Percentiles rank a stretch among this genome's conserved stretches.
Conservation (phyloP, 2,888 invertebrate species). For the Microctonus aethiopoides region DNA sequence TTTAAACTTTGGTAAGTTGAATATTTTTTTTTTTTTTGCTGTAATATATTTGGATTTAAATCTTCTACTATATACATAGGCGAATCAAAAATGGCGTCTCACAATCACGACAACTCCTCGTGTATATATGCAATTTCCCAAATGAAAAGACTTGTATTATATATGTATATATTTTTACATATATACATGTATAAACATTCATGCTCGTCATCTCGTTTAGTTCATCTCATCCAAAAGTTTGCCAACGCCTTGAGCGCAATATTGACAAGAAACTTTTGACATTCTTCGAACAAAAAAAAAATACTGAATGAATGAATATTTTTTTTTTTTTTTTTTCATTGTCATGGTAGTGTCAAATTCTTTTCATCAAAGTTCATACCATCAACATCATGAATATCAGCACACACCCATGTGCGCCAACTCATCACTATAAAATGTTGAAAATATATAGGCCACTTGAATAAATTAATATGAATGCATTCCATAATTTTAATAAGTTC, state of each 20-base stretch:
- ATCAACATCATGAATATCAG: constrained; percentile 38
- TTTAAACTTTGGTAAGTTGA: too few relatives aligned
- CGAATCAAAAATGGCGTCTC: not conserved
- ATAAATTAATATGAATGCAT: constrained; percentile 28
- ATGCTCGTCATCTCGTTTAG: constrained; percentile 16
- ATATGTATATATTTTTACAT: too few relatives aligned
- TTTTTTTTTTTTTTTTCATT: constrained; percentile 35
- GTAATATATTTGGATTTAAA: too few relatives aligned
- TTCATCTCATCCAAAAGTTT: constrained; percentile 49
- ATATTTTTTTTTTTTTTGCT: too few relatives aligned
- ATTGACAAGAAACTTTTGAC: constrained; percentile 21
- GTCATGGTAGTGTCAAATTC: constrained; percentile 25
- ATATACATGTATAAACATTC: not conserved
- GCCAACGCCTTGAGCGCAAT: constrained; percentile 53
- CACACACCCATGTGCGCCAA: constrained; percentile 21
- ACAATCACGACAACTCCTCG: not conserved
- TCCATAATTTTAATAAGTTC: constrained; percentile 23
- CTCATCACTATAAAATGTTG: not conserved
- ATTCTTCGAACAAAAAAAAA: not conserved
- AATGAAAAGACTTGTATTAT: too few relatives aligned
- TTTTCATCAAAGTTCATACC: constrained; percentile 33
- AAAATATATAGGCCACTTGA: constrained; percentile 10
- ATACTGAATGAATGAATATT: constrained; percentile 40
- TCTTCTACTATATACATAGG: too few relatives aligned
- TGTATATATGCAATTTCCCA: not conserved